phyloP scores from a whole-genome alignment of 1,140 invertebrate genomes.

The Drosophila sechellia region DNA sequence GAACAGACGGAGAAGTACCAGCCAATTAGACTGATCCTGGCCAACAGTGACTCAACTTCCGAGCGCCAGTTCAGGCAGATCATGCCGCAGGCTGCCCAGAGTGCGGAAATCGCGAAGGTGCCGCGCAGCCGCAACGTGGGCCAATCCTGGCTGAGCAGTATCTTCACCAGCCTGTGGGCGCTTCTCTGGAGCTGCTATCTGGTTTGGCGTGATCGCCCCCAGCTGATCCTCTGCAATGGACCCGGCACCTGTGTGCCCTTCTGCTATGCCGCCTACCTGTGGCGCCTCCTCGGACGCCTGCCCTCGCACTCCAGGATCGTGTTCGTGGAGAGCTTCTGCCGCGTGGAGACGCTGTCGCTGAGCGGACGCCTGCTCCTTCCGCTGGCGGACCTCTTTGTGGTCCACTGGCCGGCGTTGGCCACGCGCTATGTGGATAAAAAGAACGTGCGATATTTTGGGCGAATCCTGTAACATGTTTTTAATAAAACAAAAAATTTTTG shows the following conservation, averaged over 20 bases:
- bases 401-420: conserved; percentile 93
- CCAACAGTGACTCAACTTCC: conserved; percentile 92
- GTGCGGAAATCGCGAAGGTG: conserved; percentile 85
- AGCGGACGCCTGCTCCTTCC: conserved; percentile 94
- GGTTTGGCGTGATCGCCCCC: conserved; percentile 89
- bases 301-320: conserved; percentile 89
- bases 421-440: conserved; percentile 85
- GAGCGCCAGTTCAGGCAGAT: conserved; percentile 39
- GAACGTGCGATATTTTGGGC: conserved; percentile 88
- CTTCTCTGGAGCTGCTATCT: conserved; percentile 89
- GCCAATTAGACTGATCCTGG: conserved; percentile 89
- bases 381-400: conserved; percentile 93
- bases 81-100: conserved; percentile 85
- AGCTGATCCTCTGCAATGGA: conserved; percentile 95
- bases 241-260: conserved; percentile 97
- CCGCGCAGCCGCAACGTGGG: conserved; percentile 94
- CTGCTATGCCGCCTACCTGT: conserved; percentile 90
- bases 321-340: conserved; percentile 97
- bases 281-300: conserved; percentile 88
- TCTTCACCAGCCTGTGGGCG: conserved; percentile 91
- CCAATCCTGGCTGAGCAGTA: conserved; percentile 92
- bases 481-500: background rate
- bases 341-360: conserved; percentile 94
- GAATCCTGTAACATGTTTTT: conserved; percentile 76
- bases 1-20: conserved; percentile 85